Base-by-base conservation (phyloP, 2,113 vertebrate genomes). In the Symphodus melops region DNA sequence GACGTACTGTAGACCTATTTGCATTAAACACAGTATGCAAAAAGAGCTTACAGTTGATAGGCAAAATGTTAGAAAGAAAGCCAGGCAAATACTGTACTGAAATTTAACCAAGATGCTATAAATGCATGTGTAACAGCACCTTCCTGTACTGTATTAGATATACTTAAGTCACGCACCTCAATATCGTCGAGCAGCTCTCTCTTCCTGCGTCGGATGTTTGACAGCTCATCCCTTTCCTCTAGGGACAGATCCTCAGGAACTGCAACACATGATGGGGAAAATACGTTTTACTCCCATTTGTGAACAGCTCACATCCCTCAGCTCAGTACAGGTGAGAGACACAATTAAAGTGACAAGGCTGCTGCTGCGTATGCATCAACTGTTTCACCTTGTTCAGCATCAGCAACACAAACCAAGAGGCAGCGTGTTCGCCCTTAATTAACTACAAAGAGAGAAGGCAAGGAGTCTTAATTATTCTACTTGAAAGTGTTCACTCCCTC, bases 161-260 rank as follows among this genome's bases (percentile, higher is more conserved):
- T 8, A n/a, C 8, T 9, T 51, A 51, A 9, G 19, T 51, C 48
- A 65, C 84, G 13, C 41, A 90, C 98, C 97, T 99, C 97, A 46
- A 99, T 99, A 77, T 99, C 98, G 90, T 98, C 97, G 39, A 99
- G 96, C 75, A 99, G 93, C 84, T 99, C 97, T 72, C 96, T 96
- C 86, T 99, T 99, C 81, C 98, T 96, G 44, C 97, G 95, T 61
- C 97, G 95, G 86, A 99, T 99, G 91, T 97, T 98, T 69, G 96
- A 89, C 78, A 99, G 95, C 80, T 99, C 97, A 84, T 98, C 96
- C 85, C 94, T 94, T 83, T 99, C 98, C 83, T 97, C 97, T 52
- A 95, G 68, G n/a, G 97, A 99, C 39, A 99, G 95, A 81, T 99
- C 98, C 90, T 97, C 96, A 0, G 97, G 97, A 84, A 98, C 98